These are phyloP conservation scores for Ceuthmochares aereus DNA, from an alignment of 2,113 vertebrate genomes.

Conservation along the genomic window DNA sequence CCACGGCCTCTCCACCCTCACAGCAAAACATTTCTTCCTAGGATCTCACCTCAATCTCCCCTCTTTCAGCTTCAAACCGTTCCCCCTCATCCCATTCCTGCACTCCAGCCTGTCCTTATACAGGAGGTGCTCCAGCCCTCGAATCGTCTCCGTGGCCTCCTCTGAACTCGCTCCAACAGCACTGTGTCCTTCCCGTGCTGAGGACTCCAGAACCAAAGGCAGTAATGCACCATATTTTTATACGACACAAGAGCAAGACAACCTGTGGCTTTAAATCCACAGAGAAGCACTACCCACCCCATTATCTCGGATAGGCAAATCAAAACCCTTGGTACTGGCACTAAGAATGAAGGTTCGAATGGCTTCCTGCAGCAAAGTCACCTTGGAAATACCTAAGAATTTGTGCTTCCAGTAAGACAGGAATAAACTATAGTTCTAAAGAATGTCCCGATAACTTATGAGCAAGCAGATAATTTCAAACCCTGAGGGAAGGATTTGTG, in stretches of 20 bases:
- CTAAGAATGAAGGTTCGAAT: neutral
- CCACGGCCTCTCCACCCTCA: no score
- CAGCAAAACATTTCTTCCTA: no score
- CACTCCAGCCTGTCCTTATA: no score
- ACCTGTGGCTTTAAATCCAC: neutral
- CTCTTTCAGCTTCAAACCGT: no score
- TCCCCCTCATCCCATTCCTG: no score
- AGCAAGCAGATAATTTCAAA: neutral
- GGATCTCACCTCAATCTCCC: no score
- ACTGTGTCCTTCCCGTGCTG: no score
- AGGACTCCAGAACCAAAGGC: no score
- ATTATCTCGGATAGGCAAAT: neutral
- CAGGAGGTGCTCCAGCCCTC: no score
- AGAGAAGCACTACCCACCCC: neutral
- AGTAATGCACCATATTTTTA: neutral
- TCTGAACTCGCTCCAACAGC: no score
- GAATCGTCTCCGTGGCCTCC: no score
- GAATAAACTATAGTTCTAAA: neutral
- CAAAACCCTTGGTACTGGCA: neutral
- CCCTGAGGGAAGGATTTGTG: neutral
- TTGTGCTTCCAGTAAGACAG: neutral
- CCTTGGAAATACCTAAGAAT: neutral
- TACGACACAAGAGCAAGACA: fast-evolving
- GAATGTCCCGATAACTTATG: neutral
- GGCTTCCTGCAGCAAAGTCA: neutral